Conservation (phyloP, 2,797 vertebrate species). For the Acanthurus leucopareius region DNA sequence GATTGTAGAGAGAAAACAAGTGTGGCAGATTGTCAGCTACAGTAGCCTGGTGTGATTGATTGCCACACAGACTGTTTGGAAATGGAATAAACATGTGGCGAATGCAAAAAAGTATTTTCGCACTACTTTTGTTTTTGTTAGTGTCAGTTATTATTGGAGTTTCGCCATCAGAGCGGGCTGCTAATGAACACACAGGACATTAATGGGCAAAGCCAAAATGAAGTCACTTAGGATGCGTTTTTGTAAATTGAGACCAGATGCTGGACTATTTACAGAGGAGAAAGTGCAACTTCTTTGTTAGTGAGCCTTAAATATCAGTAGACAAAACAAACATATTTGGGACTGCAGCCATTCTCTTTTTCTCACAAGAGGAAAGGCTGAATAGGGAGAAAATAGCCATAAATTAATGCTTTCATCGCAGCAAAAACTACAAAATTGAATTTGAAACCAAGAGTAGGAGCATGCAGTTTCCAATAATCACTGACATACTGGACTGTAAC, state of each 20-base stretch:
- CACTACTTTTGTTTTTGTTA: constrained; percentile 9
- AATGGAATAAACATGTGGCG: background rate
- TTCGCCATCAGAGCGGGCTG: constrained; percentile 29
- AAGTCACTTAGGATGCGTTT: constrained; percentile 48
- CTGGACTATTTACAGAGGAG: constrained; percentile 24
- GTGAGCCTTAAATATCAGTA: constrained; percentile 26
- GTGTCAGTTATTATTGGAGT: constrained; percentile 5
- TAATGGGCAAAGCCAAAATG: constrained; percentile 29
- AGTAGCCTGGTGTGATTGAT: constrained; percentile 20
- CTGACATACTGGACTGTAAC: background rate
- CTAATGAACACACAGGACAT: constrained; percentile 28
- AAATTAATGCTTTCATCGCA: background rate
- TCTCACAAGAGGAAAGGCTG: background rate
- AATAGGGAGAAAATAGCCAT: background rate
- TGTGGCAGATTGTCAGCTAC: constrained; percentile 8
- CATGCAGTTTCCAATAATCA: background rate
- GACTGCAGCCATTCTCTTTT: constrained; percentile 2
- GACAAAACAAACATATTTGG: constrained; percentile 7
- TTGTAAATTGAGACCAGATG: constrained; percentile 47
- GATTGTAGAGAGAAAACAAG: constrained; percentile 7
- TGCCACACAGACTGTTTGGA: background rate
- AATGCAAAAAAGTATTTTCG: constrained; percentile 7
- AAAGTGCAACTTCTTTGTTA: constrained; percentile 3
- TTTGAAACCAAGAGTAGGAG: background rate
- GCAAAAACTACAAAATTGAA: constrained; percentile 1